Percentiles rank a stretch among this genome's conserved stretches.
Conservation (phyloP, 2,888 invertebrate species). For the Ganaspis brasiliensis region DNA sequence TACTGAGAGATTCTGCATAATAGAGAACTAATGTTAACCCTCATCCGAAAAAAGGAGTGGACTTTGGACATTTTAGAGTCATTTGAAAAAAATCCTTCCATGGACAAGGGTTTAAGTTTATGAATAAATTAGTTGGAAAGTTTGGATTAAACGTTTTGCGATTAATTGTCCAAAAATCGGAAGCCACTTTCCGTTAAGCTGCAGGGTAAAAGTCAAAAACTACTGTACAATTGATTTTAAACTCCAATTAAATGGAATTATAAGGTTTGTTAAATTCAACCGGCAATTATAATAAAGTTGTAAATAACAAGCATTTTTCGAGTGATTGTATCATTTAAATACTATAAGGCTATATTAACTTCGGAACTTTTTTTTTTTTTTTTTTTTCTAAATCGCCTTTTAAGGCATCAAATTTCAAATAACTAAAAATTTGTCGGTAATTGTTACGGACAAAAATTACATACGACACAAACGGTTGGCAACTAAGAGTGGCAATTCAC, state of each 20-base stretch:
- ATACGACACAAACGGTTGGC: conserved; percentile 41
- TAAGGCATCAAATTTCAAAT: conserved; percentile 11
- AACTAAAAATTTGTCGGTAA: conserved; percentile 43
- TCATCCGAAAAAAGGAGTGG: neutral
- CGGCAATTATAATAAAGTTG: conserved; percentile 53
- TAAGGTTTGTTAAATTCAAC: conserved; percentile 3
- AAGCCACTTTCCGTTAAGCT: conserved; percentile 49
- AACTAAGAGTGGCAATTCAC: conserved; percentile 36
- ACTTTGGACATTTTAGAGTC: conserved; percentile 11
- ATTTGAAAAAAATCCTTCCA: conserved; percentile 17
- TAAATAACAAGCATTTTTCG: conserved; percentile 57
- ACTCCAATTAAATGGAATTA: conserved; percentile 16
- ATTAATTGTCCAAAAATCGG: conserved; percentile 46
- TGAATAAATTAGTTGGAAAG: conserved; percentile 12
- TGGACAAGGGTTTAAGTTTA: neutral
- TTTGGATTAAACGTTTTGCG: conserved; percentile 46
- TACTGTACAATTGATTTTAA: conserved; percentile 53
- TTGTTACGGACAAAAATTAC: conserved; percentile 5
- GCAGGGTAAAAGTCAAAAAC: conserved; percentile 51
- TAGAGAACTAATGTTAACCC: conserved; percentile 17
- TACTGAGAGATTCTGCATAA: conserved; percentile 28
- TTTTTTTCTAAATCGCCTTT: conserved; percentile 44
- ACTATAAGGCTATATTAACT: conserved; percentile 55
- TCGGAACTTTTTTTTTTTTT: neutral
- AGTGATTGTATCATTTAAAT: conserved; percentile 56